phyloP scores from a whole-genome alignment of 2,797 vertebrate species.

The Sebastes kiyomatsui region DNA sequence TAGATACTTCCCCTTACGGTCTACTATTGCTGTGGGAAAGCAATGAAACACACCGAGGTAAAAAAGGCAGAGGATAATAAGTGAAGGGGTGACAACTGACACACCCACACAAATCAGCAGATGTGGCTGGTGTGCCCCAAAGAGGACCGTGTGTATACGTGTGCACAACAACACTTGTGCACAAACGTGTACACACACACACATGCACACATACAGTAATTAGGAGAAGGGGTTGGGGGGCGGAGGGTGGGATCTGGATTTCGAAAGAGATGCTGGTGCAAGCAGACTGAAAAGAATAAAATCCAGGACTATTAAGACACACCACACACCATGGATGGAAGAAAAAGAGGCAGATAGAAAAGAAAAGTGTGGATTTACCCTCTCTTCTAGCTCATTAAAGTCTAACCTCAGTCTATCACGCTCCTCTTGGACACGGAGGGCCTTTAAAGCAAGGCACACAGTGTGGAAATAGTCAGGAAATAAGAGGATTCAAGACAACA shows the following conservation, averaged over 20 bases:
- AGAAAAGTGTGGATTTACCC: constrained; percentile 85
- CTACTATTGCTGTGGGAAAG: constrained; percentile 50
- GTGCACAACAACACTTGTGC: constrained; percentile 54
- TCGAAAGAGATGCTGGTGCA: constrained; percentile 70
- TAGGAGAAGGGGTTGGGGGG: constrained; percentile 30
- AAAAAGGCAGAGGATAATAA: constrained; percentile 50
- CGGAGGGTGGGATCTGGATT: constrained; percentile 46
- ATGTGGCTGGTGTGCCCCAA: constrained; percentile 54
- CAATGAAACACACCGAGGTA: constrained; percentile 55
- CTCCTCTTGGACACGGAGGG: constrained; percentile 86
- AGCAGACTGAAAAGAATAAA: constrained; percentile 66
- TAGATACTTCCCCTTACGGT: background rate
- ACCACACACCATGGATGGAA: constrained; percentile 65
- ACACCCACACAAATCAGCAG: constrained; percentile 62
- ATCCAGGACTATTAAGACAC: constrained; percentile 70
- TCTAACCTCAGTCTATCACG: constrained; percentile 91
- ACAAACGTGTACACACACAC: constrained; percentile 62
- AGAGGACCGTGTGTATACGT: constrained; percentile 38
- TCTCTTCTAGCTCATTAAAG: constrained; percentile 90
- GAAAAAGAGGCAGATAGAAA: constrained; percentile 54
- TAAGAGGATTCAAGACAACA: constrained; percentile 37
- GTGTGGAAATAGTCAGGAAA: constrained; percentile 67
- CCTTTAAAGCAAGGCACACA: constrained; percentile 86
- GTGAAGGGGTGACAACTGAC: constrained; percentile 55
- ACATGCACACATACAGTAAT: constrained; percentile 55